Percentiles rank a stretch among this genome's conserved stretches.
Evolutionary conservation across 2,113 vertebrate species (phyloP).

Genomic region (Dasyprocta punctata): DNA sequence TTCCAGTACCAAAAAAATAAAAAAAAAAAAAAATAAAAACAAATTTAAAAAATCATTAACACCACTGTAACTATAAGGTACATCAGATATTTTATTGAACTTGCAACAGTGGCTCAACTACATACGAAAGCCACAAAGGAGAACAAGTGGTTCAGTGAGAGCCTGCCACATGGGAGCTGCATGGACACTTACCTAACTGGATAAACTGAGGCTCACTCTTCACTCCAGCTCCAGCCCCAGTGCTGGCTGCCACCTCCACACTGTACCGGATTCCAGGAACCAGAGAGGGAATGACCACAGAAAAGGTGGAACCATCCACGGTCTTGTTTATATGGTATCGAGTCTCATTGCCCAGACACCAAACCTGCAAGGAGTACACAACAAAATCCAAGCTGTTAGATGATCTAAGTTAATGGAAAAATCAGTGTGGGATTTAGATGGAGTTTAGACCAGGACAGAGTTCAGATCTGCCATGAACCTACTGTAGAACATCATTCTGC

Average conservation of each 20-base stretch:
- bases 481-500: neutral
- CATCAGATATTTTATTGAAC: neutral
- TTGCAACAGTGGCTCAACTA: neutral
- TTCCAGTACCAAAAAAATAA: too few species aligned
- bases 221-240: conserved; percentile 94
- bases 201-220: conserved; percentile 95
- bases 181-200: conserved; percentile 92
- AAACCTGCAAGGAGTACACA: conserved; percentile 88
- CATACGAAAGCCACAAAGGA: conserved; percentile 49
- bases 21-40: too few species aligned
- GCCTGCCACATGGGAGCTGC: neutral
- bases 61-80: neutral
- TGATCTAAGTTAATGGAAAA: neutral
- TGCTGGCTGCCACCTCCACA: conserved; percentile 96
- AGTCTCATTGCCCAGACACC: conserved; percentile 98
- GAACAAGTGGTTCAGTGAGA: fast-evolving
- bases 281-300: conserved; percentile 93
- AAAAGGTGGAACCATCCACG: conserved; percentile 93
- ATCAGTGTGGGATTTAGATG: fast-evolving
- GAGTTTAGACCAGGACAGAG: neutral
- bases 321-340: conserved; percentile 97
- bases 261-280: conserved; percentile 95
- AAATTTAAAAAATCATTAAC: too few species aligned
- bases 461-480: neutral
- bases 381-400: neutral